Evolutionary conservation across 2,797 vertebrate species (phyloP), one percentile per base, ranked within the genome.

Genomic region (Acanthis flammea): DNA sequence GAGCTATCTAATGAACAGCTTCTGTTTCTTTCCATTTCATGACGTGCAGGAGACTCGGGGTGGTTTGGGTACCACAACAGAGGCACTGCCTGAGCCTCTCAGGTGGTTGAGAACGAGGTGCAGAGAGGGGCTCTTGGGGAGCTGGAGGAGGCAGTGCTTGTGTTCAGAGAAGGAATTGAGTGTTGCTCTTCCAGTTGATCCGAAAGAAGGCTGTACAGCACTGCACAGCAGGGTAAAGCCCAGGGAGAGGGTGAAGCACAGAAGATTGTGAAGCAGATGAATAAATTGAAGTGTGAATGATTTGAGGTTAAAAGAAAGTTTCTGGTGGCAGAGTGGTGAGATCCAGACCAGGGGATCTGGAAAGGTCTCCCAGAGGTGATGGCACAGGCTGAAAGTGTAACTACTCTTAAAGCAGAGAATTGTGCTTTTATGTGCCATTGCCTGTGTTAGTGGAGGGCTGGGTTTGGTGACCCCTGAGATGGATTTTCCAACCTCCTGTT

Each of bases 41-140:
- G 42, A 10, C 9, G 22, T 45, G 39, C 44, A 22, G 45, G 65
- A 74, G 41, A 31, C 30, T 55, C 21, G 0, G 33, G 4, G 30
- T 55, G 77, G 14, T 17, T 83, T 73, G 53, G 57, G 12, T 74
- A 16, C 44, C 23, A 2, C 68, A 44, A 5, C 31, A 33, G 74
- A 45, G 31, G 18, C 37, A 4, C 9, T 91, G 55, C 12, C 35
- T 66, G 66, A 74, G 51, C 55, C 42, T 65, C 72, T 45, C 19
- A 7, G 53, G 42, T 58, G 12, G 0, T n/a, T 0, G 17, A 33
- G 30, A 82, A 39, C 0, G 0, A 70, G 35, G 31, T 33, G 28
- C 30, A 8, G 53, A 39, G 14, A 39, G 14, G 24, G n/a, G 7
- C 22, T 77, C 22, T 6, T n/a, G 86, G 55, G 58, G 63, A 58